Evolutionary conservation across 2,797 vertebrate genomes (phyloP), one percentile per base, ranked within the genome.

Genomic region (Neoniphon sammara): DNA sequence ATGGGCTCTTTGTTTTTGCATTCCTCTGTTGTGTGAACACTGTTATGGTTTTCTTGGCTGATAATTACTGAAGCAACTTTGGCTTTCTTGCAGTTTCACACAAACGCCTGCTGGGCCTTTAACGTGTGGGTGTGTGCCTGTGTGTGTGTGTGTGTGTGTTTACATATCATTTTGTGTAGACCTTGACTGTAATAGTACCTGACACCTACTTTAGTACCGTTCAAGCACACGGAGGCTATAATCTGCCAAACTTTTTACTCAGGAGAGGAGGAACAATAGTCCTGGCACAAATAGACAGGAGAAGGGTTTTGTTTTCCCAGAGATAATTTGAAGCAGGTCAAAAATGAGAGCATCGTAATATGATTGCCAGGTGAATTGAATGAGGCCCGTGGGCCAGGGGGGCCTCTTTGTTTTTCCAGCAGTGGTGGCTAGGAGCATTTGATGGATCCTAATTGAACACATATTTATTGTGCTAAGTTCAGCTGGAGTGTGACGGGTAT

Each of bases 1-100:
- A 93, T 91, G 84, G 77, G 67, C 82, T 70, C 84, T 93, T 94
- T 94, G 91, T 94, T 92, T 94, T 91, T 88, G 79, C 87, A 87
- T 92, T 92, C 85, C 87, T 90, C 76, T 86, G 83, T 90, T 92
- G 87, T 92, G 87, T 85, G 88, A 91, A 91, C 89, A 83, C 81
- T 91, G 87, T 88, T 93, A 90, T 89, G 81, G 81, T 93, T 93
- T 93, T 87, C 85, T 84, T 79, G 78, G 80, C 80, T 92, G 86
- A 89, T 93, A 94, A 94, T 94, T 94, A 91, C 87, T 79, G 71
- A 89, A 90, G 87, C 77, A 82, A 81, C 60, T 82, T 84, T 44
- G 67, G 55, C 56, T 83, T 75, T 63, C 78, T 82, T 57, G 53
- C 73, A 76, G 70, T 63, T 79, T 85, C 61, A 49, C 77, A 77